phyloP scores from a whole-genome alignment of 1,140 invertebrate species.

The Pentalonia nigronervosa region DNA sequence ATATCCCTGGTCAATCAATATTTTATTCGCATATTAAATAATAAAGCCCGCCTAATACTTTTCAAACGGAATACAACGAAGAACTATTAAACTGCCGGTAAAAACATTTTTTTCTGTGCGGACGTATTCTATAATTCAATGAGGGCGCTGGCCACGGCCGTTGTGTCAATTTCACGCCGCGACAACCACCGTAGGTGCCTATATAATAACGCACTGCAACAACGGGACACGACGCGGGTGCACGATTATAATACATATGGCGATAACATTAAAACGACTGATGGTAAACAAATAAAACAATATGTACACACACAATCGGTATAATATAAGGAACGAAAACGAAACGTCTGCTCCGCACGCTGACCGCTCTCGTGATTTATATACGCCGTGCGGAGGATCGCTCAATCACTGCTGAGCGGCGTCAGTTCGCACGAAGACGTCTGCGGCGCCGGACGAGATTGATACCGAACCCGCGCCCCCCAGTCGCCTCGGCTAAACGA shows the following conservation, averaged over 20 bases:
- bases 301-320: background rate
- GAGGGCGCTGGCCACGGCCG: no score
- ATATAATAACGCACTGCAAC: no score
- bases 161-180: no score
- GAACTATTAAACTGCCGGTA: no score
- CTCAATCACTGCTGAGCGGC: background rate
- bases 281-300: background rate
- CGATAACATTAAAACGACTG: background rate
- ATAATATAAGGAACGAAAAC: background rate
- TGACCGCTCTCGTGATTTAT: background rate
- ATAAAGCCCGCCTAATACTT: no score
- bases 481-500: background rate
- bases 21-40: no score
- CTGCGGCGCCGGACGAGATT: background rate
- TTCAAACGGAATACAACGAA: no score
- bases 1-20: no score
- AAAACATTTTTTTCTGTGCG: no score
- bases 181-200: no score
- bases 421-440: background rate
- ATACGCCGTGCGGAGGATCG: background rate
- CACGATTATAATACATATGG: background rate
- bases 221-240: no score
- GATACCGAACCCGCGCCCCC: background rate
- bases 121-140: no score
- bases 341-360: background rate